Percentiles rank a stretch among this genome's conserved stretches.
phyloP scores from a whole-genome alignment of 2,888 invertebrate genomes.

The Apomyelois bistriatella region DNA sequence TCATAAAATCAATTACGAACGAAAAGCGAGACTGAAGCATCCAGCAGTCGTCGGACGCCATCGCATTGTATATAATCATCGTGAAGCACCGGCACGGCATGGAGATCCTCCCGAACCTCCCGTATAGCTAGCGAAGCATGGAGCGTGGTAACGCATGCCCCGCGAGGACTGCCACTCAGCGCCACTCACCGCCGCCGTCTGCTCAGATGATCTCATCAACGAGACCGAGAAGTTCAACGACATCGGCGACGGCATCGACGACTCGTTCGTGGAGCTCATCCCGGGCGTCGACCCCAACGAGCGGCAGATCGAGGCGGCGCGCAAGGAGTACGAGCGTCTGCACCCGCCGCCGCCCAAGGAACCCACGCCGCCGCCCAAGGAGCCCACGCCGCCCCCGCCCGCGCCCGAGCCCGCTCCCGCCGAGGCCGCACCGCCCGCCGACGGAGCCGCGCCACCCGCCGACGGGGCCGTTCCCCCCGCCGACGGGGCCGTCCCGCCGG shows the following conservation, averaged over 20 bases:
- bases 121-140: conserved; percentile 48
- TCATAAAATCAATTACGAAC: conserved; percentile 6
- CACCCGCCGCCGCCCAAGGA: conserved; percentile 24
- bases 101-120: conserved; percentile 36
- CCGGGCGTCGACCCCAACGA: conserved; percentile 76
- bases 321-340: conserved; percentile 49
- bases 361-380: conserved; percentile 34
- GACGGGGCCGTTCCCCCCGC: conserved; percentile 37
- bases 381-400: conserved; percentile 31
- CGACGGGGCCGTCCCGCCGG: conserved; percentile 36
- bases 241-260: conserved; percentile 95
- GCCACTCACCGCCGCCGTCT: conserved; percentile 44
- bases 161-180: conserved; percentile 25
- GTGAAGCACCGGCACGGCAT: conserved; percentile 58
- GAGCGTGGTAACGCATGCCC: conserved; percentile 44
- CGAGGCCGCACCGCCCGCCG: conserved; percentile 21
- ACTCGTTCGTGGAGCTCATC: conserved; percentile 92
- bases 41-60: conserved; percentile 15
- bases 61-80: conserved; percentile 45
- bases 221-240: conserved; percentile 95
- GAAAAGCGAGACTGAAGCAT: conserved; percentile 18
- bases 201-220: conserved; percentile 90
- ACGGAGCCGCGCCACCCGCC: conserved; percentile 28
- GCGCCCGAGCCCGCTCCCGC: conserved; percentile 31
- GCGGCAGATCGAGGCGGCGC: conserved; percentile 50